A percentile compares a stretch with the other conserved stretches of the same genome.
These are phyloP conservation scores for Oscheius onirici DNA, from an alignment of 2,888 invertebrate genomes.

Conservation along the genomic window DNA sequence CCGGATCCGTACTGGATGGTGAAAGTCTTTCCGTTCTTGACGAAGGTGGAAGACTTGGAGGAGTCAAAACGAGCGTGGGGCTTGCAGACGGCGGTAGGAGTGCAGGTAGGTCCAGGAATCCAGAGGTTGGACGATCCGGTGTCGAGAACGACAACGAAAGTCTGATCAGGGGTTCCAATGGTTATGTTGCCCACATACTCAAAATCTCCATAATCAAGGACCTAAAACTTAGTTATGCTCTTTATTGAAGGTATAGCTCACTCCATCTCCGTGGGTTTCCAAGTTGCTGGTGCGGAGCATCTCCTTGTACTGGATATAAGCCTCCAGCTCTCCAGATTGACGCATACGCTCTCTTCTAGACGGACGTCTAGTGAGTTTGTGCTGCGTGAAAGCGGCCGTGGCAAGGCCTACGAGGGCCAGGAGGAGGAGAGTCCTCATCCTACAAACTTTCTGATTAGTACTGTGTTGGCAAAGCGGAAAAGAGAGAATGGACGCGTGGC, in stretches of 20 bases:
- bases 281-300: conserved; percentile 38
- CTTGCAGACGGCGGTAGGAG: conserved; percentile 26
- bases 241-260: neutral
- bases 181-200: conserved; percentile 73
- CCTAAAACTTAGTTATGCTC: conserved; percentile 3
- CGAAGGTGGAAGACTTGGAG: conserved; percentile 83
- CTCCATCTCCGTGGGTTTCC: conserved; percentile 44
- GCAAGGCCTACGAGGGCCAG: conserved; percentile 56
- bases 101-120: conserved; percentile 55
- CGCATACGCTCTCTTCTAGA: conserved; percentile 50
- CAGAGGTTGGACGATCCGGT: conserved; percentile 64
- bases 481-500: neutral
- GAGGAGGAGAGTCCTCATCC: conserved; percentile 45
- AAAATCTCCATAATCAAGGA: conserved; percentile 36
- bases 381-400: conserved; percentile 55
- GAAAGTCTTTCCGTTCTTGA: conserved; percentile 87
- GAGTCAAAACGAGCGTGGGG: conserved; percentile 85
- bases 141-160: conserved; percentile 59
- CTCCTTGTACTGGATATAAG: conserved; percentile 47
- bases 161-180: conserved; percentile 56
- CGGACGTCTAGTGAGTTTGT: conserved; percentile 46
- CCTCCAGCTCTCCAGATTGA: conserved; percentile 43
- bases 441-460: neutral
- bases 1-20: conserved; percentile 94
- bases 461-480: neutral